A percentile compares a stretch with the other conserved stretches of the same genome.
phyloP scores from a whole-genome alignment of 2,113 vertebrate genomes.

The Myrmecophaga tridactyla region DNA sequence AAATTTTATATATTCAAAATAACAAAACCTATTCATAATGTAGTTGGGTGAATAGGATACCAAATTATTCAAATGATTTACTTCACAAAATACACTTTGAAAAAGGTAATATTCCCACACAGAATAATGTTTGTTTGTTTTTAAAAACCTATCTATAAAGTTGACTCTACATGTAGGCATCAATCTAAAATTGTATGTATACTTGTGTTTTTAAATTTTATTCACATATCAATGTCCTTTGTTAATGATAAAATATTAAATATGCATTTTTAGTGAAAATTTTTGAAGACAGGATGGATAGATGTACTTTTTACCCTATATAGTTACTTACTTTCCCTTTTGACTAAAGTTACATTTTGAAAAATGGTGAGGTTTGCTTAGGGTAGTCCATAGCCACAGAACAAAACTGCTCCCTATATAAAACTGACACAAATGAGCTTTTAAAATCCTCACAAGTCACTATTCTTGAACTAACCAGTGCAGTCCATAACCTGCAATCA shows the following conservation, averaged over 20 bases:
- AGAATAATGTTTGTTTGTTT: background rate
- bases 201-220: constrained; percentile 34
- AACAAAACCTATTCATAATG: constrained; percentile 37
- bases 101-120: constrained; percentile 25
- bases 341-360: constrained; percentile 7
- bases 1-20: constrained; percentile 47
- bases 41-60: background rate
- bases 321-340: constrained; percentile 28
- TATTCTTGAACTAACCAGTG: background rate
- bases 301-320: background rate
- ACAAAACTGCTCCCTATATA: background rate
- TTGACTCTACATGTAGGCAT: background rate
- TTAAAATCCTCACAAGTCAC: constrained; percentile 14
- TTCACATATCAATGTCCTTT: background rate
- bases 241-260: constrained; percentile 26
- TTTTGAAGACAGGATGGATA: constrained; percentile 22
- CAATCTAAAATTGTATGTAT: background rate
- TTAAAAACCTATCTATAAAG: constrained; percentile 1
- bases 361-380: background rate
- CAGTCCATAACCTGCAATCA: background rate
- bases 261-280: constrained; percentile 23
- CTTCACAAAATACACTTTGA: constrained; percentile 24
- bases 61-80: constrained; percentile 21
- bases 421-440: constrained; percentile 22
- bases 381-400: background rate